Evolutionary conservation across 2,113 vertebrate species (phyloP), one percentile per base, ranked within the genome.

Genomic region (Tylochromis polylepis): DNA sequence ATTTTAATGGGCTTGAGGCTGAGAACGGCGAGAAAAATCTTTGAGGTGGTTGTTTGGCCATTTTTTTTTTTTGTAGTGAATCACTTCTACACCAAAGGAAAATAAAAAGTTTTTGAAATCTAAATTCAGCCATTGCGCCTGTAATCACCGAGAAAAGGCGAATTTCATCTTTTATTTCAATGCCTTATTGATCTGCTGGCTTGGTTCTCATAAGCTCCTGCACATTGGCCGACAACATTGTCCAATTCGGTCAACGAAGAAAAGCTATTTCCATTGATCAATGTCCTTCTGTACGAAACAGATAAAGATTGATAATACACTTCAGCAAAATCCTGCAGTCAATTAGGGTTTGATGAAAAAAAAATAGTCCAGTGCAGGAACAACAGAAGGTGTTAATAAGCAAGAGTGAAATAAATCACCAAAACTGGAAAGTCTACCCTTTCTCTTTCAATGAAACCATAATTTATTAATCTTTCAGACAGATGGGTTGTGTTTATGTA

Each of bases 231-330:
- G 56, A 94, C 92, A 90, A 91, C 92, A 89, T 84, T 94, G 95
- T 96, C 95, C 95, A 91, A 94, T 95, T 89, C 86, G 91, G 94
- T 96, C 95, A 95, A 93, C 95, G 94, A 93, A 94, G 90, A 89
- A 96, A 95, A 94, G 94, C 93, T 93, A 95, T 96, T 96, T 96
- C 94, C 95, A 96, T 95, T 96, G 90, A 96, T 96, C 96, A 96
- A 96, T 88, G 93, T 94, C 95, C 86, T 91, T 94, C 92, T 92
- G 92, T 91, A 86, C 89, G 80, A 95, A 95, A 95, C 86, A 95
- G 92, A 96, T 95, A 95, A 87, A 96, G 95, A 96, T 95, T 96
- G 95, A 96, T 96, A 95, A 94, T 92, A 94, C 89, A 95, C 95
- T 96, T 95, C 94, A 95, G 90, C 89, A 93, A 95, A 95, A 96